Evolutionary conservation across 2,797 vertebrate species (phyloP).

Genomic region (Telmatherina bonti): DNA sequence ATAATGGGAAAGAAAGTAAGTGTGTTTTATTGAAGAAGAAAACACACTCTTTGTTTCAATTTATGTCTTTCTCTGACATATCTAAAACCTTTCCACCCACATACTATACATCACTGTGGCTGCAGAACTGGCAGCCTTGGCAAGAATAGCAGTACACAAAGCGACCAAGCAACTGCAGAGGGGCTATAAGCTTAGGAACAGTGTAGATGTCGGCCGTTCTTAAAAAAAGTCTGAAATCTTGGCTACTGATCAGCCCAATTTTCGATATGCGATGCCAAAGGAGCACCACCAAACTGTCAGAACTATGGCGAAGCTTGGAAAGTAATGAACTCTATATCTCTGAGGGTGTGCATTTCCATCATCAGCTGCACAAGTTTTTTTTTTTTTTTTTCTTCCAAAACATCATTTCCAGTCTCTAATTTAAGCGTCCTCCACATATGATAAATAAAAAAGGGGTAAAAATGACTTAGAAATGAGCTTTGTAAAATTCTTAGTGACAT

Average conservation of each 20-base stretch:
- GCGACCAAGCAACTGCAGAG: constrained; percentile 33
- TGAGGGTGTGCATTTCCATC: neutral
- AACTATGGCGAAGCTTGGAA: neutral
- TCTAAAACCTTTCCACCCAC: constrained; percentile 11
- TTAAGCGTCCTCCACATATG: neutral
- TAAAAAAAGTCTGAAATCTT: constrained; percentile 45
- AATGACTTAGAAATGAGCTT: neutral
- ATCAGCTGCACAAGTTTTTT: neutral
- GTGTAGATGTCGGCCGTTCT: constrained; percentile 53
- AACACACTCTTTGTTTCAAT: constrained; percentile 19
- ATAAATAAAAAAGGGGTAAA: neutral
- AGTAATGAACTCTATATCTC: neutral
- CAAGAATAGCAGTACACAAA: constrained; percentile 47
- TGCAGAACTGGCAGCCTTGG: constrained; percentile 27
- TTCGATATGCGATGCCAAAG: constrained; percentile 12
- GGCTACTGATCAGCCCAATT: constrained; percentile 26
- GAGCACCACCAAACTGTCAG: constrained; percentile 32
- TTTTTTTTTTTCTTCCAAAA: neutral
- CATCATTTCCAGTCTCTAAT: neutral
- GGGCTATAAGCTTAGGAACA: constrained; percentile 44
- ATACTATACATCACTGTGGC: constrained; percentile 18
- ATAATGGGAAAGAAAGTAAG: constrained; percentile 31
- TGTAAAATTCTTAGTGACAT: neutral
- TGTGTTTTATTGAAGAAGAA: constrained; percentile 4
- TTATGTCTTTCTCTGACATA: constrained; percentile 15